Evolutionary conservation across 2,888 invertebrate genomes (phyloP), one percentile per base, ranked within the genome.

Genomic region (Adelphocoris suturalis): DNA sequence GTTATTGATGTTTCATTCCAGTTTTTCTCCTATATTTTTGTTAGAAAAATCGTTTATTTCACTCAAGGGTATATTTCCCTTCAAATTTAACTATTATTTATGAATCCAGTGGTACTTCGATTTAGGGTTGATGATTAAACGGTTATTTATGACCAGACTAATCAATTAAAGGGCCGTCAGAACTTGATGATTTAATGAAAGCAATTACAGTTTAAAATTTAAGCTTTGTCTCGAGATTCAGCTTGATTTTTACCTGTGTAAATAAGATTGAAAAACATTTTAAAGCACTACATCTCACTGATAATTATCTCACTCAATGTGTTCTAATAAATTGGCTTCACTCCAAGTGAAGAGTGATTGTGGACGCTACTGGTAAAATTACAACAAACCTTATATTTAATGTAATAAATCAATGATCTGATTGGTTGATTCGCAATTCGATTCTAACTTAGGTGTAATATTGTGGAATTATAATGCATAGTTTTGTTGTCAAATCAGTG

Each of bases 1-100:
- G 68, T 68, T 68, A 68, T 68, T 68, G 68, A 68, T 27, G 68
- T 68, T 68, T 68, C 57, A 57, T 16, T 16, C n/a, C 16, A 14
- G 57, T 57, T 57, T 57, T 57, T n/a, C 7, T 7, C 37, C 37
- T 2, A 37, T 37, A 37, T 37, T 52, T 11, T 13, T 11, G 52
- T 7, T 52, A 3, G 48, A 52, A 52, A 13, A 52, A 52, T 52
- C 11, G 52, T 37, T 37, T 37, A 37, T 37, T 7, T 37, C 37
- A 37, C 37, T 37, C 37, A 37, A 37, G 37, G 37, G 37, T 4
- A 4, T 37, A 37, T 37, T 37, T n/a, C n/a, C 37, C 37, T 4
- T 37, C 37, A 37, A 37, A 4, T 37, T 37, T 7, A 37, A 37
- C 37, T 37, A 37, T 37, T 37, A 37, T 37, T 2, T 37, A 37